A percentile compares a stretch with the other conserved stretches of the same genome.
Evolutionary conservation across 30 jellyfish, hydroid and myxozoan genomes (phyloP).

Genomic region (Chironex yamaguchii): DNA sequence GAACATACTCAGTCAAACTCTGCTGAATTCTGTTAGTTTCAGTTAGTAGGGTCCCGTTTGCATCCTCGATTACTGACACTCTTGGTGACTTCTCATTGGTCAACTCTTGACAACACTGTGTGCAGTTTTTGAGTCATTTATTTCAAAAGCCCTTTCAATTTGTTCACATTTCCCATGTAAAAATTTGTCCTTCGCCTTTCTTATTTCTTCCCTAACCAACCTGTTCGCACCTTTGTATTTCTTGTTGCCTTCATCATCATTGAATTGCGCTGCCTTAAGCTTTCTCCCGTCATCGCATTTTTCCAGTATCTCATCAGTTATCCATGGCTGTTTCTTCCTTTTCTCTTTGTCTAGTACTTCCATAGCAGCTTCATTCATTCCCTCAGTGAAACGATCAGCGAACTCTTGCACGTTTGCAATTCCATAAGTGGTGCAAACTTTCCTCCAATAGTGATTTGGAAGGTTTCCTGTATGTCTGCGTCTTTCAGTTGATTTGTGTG

Average conservation of each 20-base stretch:
- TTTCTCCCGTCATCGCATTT: conserved; percentile 44
- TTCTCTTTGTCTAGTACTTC: conserved; percentile 41
- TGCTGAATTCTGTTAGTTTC: conserved; percentile 13
- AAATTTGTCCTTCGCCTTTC: conserved; percentile 43
- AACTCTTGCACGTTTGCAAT: conserved; percentile 22
- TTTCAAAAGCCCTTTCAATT: conserved; percentile 32
- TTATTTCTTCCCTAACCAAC: background rate
- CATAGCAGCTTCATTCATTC: conserved; percentile 51
- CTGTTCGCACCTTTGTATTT: conserved; percentile 32
- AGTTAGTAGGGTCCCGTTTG: conserved; percentile 36
- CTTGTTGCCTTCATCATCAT: conserved; percentile 21
- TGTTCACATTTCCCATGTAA: conserved; percentile 13
- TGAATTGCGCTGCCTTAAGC: conserved; percentile 8
- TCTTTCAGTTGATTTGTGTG: conserved; percentile 39
- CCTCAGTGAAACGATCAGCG: conserved; percentile 32
- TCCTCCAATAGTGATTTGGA: conserved; percentile 24
- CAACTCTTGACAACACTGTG: conserved; percentile 33
- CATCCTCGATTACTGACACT: conserved; percentile 43
- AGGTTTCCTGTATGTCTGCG: conserved; percentile 1
- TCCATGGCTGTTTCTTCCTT: conserved; percentile 54
- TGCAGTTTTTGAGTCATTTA: conserved; percentile 20
- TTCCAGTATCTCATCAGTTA: conserved; percentile 48
- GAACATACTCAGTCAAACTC: conserved; percentile 45
- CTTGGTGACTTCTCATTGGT: conserved; percentile 42
- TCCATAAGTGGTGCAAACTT: conserved; percentile 50